Evolutionary conservation across 1,140 invertebrate species (phyloP).

Genomic region (Chironomus striatipennis): DNA sequence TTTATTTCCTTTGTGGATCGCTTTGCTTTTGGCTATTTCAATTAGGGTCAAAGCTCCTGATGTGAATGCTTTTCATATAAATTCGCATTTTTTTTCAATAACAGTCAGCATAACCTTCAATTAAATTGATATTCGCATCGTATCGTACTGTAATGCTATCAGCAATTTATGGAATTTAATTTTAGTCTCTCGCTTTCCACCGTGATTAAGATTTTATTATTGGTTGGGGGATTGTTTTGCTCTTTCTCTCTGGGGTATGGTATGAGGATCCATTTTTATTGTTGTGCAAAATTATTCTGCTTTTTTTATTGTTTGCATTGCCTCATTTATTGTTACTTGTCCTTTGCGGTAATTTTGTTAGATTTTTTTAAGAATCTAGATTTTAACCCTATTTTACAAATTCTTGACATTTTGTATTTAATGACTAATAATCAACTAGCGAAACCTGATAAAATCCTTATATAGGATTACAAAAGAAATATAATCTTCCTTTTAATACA

Average conservation of each 20-base stretch:
- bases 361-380: too few relatives aligned
- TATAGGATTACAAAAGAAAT: too few relatives aligned
- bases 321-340: too few relatives aligned
- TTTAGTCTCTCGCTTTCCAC: background rate
- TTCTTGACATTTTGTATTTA: too few relatives aligned
- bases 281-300: background rate
- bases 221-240: too few relatives aligned
- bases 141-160: background rate
- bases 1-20: background rate
- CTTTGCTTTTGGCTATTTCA: background rate
- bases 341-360: too few relatives aligned
- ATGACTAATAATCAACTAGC: too few relatives aligned
- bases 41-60: background rate
- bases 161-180: conserved; percentile 14
- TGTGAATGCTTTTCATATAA: background rate
- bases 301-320: background rate
- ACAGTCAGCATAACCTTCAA: background rate
- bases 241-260: background rate
- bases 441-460: too few relatives aligned
- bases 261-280: background rate
- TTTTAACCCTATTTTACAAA: too few relatives aligned
- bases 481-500: too few relatives aligned
- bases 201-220: too few relatives aligned
- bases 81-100: background rate
- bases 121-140: conserved; percentile 3